These are phyloP conservation scores for Rhaphigaster nebulosa DNA, from an alignment of 2,888 invertebrate species.

Conservation along the genomic window DNA sequence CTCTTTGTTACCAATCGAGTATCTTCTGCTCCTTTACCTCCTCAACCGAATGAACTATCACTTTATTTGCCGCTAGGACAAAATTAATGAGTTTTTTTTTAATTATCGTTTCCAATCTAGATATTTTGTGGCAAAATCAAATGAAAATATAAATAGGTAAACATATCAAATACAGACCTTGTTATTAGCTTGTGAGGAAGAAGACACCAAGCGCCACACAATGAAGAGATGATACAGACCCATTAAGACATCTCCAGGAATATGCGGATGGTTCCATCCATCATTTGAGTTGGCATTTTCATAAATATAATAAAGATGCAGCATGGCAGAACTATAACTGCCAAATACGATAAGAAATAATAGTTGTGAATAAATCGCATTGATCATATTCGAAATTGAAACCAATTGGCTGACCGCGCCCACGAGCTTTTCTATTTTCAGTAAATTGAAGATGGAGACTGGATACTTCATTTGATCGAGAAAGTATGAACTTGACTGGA, in stretches of 20 bases:
- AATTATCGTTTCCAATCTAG: too few relatives aligned
- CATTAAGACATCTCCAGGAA: background rate
- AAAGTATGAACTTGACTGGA: background rate
- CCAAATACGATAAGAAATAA: background rate
- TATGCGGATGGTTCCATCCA: background rate
- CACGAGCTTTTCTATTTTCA: background rate
- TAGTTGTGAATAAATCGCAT: background rate
- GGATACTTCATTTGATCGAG: background rate
- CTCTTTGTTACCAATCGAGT: too few relatives aligned
- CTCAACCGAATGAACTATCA: too few relatives aligned
- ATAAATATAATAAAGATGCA: background rate
- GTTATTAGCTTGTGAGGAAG: too few relatives aligned
- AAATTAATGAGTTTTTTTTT: too few relatives aligned
- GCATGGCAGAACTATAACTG: background rate
- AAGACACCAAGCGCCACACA: too few relatives aligned
- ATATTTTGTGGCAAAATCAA: too few relatives aligned
- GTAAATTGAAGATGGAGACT: too few relatives aligned
- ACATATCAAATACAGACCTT: too few relatives aligned
- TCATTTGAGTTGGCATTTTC: background rate
- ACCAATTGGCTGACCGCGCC: background rate
- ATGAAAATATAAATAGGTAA: too few relatives aligned
- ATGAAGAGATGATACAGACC: background rate
- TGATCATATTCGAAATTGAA: background rate
- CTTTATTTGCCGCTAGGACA: too few relatives aligned
- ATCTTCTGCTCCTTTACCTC: too few relatives aligned